Base-by-base conservation (phyloP, 2,797 vertebrate species). In the Erpetoichthys calabaricus region DNA sequence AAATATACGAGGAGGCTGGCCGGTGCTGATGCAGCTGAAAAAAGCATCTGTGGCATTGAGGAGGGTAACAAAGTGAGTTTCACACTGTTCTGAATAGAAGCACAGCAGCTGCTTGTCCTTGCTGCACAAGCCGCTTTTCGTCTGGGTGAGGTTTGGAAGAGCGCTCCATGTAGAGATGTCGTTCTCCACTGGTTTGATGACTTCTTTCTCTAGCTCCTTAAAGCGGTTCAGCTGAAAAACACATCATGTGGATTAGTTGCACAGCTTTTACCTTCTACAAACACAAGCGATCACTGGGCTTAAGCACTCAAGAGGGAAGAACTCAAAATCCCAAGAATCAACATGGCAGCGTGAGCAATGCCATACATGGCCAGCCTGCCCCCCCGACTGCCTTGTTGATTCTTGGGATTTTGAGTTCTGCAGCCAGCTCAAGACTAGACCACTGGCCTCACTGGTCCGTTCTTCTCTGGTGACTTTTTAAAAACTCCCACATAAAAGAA, bases 41-140 rank as follows among this genome's bases (percentile, higher is more conserved):
- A 99, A 94, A 2, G 94, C 95, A 0, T 98, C 95, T 0, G 92
- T 91, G 65, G 94, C 91, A 0, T 89, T 91, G 2, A 97, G 86
- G 3, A 98, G 88, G 8, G 90, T 95, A 60, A 80, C 82, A 51
- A 91, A 97, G 68, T 98, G 91, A 59, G 90, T 89, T 73, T 92
- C 87, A 0, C 91, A 99, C 62, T 99, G 95, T 71, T 97, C 89
- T 0, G 90, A 85, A 63, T 98, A 99, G 81, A 99, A 99, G 55
- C 75, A 69, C 0, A 99, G 87, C 57, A 98, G 75, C 67, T 90
- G 89, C 63, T 86, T 82, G 70, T 99, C 94, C 1, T 80, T 86
- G 5, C 77, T 67, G 1, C 72, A 51, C 55, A 74, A 59, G 8
- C 67, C 69, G 46, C 74, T 71, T 66, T 51, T 77, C 3, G 70